Base-by-base conservation (phyloP, 1,140 invertebrate genomes). In the Potamilus streckersoni region DNA sequence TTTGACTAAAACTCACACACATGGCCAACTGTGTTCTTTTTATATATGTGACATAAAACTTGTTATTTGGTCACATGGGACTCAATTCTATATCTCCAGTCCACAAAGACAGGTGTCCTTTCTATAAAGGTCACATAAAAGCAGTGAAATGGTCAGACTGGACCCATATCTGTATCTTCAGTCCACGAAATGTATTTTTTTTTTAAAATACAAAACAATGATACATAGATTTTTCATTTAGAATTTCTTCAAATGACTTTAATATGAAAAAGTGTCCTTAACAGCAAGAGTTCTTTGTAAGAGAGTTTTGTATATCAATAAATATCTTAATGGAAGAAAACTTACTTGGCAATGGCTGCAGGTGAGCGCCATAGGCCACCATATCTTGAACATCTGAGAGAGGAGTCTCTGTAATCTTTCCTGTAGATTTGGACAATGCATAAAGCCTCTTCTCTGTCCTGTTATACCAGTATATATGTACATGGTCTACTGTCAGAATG, bases 261-360 rank as follows among this genome's bases (percentile, higher is more conserved):
- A 0, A 62, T 62, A 62, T 62, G 23, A 14, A 62, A 62, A 62
- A n/a, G 19, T 19, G 6, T n/a, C 19, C 23, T 62, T n/a, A 62
- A 70, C 17, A 70, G 27, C 4, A 20, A 59, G 60, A 16, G 59
- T 61, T 31, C 17, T 31, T 49, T 71, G 8, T 16, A n/a, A 60
- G 27, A n/a, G 27, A 60, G 11, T 14, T 14, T 11, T 20, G 31
- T 27, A 8, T 60, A 60, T 57, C 11, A n/a, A 19, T 49, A 49
- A 49, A 8, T 49, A 23, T 4, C 31, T n/a, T n/a, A n/a, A 17
- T 66, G 19, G 12, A 27, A n/a, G 56, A 19, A 20, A 17, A 77
- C 68, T 74, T 80, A 90, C 90, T 89, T 55, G 95, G 95, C 88
- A 94, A 94, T 0, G 94, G 94, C 86, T 96, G 95, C 27, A 94